Evolutionary conservation across 2,113 vertebrate genomes (phyloP).

Genomic region (Lates calcarifer): DNA sequence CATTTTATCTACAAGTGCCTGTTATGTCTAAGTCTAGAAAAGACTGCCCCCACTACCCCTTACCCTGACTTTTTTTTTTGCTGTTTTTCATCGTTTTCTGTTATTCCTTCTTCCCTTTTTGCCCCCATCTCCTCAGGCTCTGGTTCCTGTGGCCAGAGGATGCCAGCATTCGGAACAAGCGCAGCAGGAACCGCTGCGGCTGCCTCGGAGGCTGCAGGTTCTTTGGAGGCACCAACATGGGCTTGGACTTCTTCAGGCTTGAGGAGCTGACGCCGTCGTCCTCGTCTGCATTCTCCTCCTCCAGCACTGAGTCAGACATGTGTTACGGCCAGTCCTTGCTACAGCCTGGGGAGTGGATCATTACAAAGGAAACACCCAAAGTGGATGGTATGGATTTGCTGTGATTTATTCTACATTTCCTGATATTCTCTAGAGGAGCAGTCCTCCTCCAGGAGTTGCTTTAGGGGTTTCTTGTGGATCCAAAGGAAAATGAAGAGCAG

Average conservation of each 20-base stretch:
- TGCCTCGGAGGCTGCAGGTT: constrained; percentile 97
- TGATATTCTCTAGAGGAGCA: background rate
- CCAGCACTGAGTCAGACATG: constrained; percentile 91
- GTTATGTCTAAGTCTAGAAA: no score
- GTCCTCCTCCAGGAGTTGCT: background rate
- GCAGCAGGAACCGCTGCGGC: constrained; percentile 93
- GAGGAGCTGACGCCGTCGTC: constrained; percentile 95
- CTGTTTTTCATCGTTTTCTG: background rate
- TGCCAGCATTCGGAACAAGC: constrained; percentile 86
- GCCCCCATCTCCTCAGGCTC: constrained; percentile 80
- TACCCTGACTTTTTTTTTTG: background rate
- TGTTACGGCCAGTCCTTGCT: constrained; percentile 96
- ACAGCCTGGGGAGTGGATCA: constrained; percentile 95
- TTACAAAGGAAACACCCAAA: constrained; percentile 92
- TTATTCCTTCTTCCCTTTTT: background rate
- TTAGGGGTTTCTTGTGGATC: background rate
- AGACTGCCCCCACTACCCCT: background rate
- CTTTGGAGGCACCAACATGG: constrained; percentile 91
- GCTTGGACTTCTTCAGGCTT: constrained; percentile 93
- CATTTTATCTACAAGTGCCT: no score
- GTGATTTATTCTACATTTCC: constrained; percentile 6
- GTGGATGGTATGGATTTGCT: constrained; percentile 86
- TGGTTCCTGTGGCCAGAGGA: constrained; percentile 99
- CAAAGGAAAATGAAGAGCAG: background rate
- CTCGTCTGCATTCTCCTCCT: constrained; percentile 92